These are phyloP conservation scores for Andrena bucephala DNA, from an alignment of 2,888 invertebrate genomes.

Conservation along the genomic window DNA sequence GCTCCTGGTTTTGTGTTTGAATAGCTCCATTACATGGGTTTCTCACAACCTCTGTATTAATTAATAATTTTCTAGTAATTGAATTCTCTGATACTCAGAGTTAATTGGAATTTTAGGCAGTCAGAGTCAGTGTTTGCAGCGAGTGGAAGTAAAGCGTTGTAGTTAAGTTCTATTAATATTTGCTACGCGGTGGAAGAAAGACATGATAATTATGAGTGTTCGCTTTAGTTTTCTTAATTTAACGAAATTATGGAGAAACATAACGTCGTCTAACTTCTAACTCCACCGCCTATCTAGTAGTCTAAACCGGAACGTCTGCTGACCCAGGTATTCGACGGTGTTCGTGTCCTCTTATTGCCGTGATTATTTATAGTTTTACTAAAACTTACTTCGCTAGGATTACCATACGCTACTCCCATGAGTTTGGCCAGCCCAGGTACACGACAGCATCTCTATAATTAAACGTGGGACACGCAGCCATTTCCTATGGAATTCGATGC, in stretches of 20 bases:
- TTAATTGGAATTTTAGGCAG: too few species aligned
- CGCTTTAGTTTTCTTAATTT: neutral
- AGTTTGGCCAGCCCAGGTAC: conserved; percentile 64
- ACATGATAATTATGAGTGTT: too few species aligned
- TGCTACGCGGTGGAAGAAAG: too few species aligned
- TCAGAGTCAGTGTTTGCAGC: too few species aligned
- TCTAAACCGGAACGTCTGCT: conserved; percentile 63
- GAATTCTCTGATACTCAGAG: too few species aligned
- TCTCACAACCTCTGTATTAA: too few species aligned
- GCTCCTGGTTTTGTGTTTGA: too few species aligned
- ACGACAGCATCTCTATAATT: conserved; percentile 70
- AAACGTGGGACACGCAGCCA: conserved; percentile 52
- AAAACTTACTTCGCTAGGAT: conserved; percentile 69
- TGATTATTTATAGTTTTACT: conserved; percentile 74
- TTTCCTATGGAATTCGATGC: conserved; percentile 56
- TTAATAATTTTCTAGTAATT: neutral
- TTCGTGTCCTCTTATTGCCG: conserved; percentile 56
- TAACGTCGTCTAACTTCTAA: neutral
- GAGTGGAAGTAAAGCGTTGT: too few species aligned
- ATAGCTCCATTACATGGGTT: too few species aligned
- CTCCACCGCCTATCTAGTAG: conserved; percentile 29
- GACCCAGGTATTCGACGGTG: conserved; percentile 66
- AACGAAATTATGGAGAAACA: neutral
- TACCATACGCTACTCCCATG: conserved; percentile 66
- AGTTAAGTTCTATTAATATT: too few species aligned